Evolutionary conservation across 2,113 vertebrate genomes (phyloP).

Genomic region (Plectropomus leopardus): DNA sequence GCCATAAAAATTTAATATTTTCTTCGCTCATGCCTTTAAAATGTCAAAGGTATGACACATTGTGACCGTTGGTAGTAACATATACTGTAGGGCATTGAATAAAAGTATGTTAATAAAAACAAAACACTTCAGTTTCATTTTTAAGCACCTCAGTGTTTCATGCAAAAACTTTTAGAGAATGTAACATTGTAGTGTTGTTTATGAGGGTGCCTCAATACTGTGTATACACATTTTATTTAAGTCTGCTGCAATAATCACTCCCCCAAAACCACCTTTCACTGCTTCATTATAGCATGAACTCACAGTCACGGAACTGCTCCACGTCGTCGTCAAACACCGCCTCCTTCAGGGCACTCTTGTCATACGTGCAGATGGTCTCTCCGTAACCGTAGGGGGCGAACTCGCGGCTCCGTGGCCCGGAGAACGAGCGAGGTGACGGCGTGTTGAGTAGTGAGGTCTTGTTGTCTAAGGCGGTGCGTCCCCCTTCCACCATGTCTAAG

Average conservation of each 20-base stretch:
- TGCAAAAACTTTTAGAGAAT: not conserved
- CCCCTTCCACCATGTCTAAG: slow-evolving; percentile 88
- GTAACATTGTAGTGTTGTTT: not conserved
- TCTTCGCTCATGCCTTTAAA: too few relatives aligned
- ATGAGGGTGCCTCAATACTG: too few relatives aligned
- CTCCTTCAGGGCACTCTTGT: slow-evolving; percentile 97
- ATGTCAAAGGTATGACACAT: too few relatives aligned
- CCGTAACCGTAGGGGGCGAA: slow-evolving; percentile 94
- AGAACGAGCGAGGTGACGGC: slow-evolving; percentile 93
- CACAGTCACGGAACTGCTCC: slow-evolving; percentile 97
- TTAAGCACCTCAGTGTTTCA: not conserved
- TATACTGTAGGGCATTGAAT: too few relatives aligned
- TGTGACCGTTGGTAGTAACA: too few relatives aligned
- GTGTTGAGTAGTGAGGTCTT: slow-evolving; percentile 98
- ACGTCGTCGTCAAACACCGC: slow-evolving; percentile 98
- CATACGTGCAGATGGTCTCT: slow-evolving; percentile 92
- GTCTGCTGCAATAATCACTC: not conserved
- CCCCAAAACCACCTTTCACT: not conserved
- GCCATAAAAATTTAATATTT: too few relatives aligned
- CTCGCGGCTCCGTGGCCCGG: slow-evolving; percentile 90
- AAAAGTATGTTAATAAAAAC: too few relatives aligned
- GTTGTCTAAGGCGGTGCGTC: slow-evolving; percentile 95
- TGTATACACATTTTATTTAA: too few relatives aligned
- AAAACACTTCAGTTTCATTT: too few relatives aligned
- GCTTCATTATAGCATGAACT: slow-evolving; percentile 45